Conservation (phyloP, 1,140 invertebrate genomes). For the Sinonovacula constricta region DNA sequence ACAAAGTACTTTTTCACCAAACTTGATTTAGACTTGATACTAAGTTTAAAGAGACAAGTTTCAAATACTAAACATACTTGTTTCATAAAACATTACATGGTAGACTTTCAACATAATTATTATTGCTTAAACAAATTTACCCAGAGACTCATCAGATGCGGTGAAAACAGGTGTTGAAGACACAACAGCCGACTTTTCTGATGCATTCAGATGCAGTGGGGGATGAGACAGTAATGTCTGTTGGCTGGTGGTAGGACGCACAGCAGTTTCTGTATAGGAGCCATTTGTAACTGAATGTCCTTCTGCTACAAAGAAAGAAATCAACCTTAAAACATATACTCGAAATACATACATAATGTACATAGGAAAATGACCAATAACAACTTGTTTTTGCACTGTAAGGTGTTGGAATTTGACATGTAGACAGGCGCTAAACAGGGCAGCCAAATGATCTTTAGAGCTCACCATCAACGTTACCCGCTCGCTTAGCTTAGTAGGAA, state of each 20-base stretch:
- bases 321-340: slow-evolving; percentile 9
- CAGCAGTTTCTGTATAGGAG: slow-evolving; percentile 11
- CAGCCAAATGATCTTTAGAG: no score
- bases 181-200: slow-evolving; percentile 6
- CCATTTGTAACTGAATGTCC: slow-evolving; percentile 6
- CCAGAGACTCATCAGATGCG: no score
- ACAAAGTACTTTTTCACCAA: slow-evolving; percentile 9
- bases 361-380: not conserved
- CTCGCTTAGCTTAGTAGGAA: no score
- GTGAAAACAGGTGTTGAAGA: slow-evolving; percentile 9
- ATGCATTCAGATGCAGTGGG: no score
- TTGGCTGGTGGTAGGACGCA: slow-evolving; percentile 13
- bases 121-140: not conserved
- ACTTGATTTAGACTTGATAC: slow-evolving; percentile 3
- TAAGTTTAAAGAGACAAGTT: slow-evolving; percentile 15
- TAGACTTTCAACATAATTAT: slow-evolving; percentile 13
- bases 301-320: slow-evolving; percentile 13
- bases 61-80: slow-evolving; percentile 11
- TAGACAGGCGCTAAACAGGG: no score
- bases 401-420: not conserved
- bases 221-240: not conserved
- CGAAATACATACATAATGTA: slow-evolving; percentile 12
- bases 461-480: no score
- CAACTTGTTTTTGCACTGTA: not conserved
- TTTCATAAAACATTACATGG: slow-evolving; percentile 10